Conservation (phyloP, 2,888 invertebrate species). For the Drosophila neotestacea region DNA sequence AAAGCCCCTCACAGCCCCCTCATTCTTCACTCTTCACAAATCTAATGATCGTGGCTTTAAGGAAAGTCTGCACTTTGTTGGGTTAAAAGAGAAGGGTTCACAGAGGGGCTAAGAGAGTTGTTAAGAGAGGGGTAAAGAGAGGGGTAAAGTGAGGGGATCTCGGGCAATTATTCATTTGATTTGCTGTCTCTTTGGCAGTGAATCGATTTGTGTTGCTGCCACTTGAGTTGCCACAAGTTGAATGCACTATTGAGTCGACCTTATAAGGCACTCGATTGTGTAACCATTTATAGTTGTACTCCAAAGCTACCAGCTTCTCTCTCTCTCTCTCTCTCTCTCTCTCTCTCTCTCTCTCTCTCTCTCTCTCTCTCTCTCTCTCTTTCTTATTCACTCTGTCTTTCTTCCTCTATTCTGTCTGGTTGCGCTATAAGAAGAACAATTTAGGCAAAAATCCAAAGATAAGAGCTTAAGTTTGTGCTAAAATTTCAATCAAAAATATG, state of each 20-base stretch:
- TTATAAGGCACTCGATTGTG: conserved; percentile 32
- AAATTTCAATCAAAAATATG: not conserved
- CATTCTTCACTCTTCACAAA: not conserved
- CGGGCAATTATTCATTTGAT: conserved; percentile 13
- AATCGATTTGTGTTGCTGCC: conserved; percentile 29
- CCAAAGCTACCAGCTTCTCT: not conserved
- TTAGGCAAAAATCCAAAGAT: not conserved
- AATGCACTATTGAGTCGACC: conserved; percentile 50
- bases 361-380: not conserved
- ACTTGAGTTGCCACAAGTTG: conserved; percentile 47
- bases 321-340: not conserved
- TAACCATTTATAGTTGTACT: conserved; percentile 36
- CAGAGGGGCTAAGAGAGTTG: too few relatives aligned
- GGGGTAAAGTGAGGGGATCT: not conserved
- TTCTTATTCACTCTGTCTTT: not conserved
- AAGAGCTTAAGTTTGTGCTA: not conserved
- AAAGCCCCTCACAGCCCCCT: not conserved
- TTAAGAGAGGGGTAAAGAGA: not conserved
- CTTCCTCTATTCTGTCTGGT: not conserved
- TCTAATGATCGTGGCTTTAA: conserved; percentile 12
- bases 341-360: not conserved
- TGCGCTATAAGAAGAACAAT: not conserved
- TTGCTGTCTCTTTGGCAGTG: conserved; percentile 29
- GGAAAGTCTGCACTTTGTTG: not conserved
- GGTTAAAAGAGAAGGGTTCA: too few relatives aligned